Percentiles rank a stretch among this genome's conserved stretches.
phyloP scores from a whole-genome alignment of 2,797 vertebrate genomes.

The Acropternis orthonyx region DNA sequence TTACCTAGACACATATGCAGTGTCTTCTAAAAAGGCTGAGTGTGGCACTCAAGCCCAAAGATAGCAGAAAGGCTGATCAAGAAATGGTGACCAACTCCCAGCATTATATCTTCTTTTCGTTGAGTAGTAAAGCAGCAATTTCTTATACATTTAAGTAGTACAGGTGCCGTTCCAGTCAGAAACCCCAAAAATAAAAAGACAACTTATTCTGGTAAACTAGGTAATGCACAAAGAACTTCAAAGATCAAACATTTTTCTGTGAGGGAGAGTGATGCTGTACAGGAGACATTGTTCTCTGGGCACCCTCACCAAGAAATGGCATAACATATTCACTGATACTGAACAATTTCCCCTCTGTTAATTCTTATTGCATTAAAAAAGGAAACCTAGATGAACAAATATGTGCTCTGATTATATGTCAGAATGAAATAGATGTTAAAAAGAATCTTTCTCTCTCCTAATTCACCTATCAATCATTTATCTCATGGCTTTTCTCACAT shows the following conservation, averaged over 20 bases:
- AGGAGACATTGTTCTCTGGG: background rate
- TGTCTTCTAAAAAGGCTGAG: background rate
- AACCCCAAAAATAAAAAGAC: background rate
- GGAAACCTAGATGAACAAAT: background rate
- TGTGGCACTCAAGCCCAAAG: background rate
- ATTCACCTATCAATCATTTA: background rate
- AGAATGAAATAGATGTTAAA: background rate
- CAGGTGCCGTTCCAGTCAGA: background rate
- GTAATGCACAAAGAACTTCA: background rate
- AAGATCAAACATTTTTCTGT: background rate
- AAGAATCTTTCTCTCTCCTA: background rate
- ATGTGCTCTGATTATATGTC: background rate
- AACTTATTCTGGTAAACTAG: background rate
- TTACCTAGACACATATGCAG: background rate
- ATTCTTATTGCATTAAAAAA: background rate
- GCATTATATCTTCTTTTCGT: background rate
- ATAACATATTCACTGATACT: background rate
- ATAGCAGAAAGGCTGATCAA: background rate
- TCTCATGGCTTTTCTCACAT: background rate
- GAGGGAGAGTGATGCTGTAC: background rate
- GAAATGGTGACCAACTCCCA: accelerated
- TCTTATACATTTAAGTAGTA: background rate
- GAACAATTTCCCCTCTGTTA: background rate
- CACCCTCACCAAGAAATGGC: background rate
- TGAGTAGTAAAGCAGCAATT: background rate